These are phyloP conservation scores for Notothenia coriiceps DNA, from an alignment of 2,113 vertebrate genomes.

Conservation along the genomic window DNA sequence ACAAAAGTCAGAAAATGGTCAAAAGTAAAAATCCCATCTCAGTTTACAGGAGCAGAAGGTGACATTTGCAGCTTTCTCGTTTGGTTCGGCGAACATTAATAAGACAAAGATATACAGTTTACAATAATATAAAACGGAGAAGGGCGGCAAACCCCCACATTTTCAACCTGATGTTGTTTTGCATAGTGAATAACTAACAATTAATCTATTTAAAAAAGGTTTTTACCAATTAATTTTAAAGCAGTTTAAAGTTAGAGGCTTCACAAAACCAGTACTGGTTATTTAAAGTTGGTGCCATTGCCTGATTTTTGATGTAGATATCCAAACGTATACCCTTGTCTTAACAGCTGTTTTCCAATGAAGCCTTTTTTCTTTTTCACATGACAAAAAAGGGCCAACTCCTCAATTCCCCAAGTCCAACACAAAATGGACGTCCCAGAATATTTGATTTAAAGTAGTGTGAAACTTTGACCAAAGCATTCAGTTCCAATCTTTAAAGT, in stretches of 20 bases:
- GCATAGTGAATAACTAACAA: not conserved
- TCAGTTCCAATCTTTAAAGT: not conserved
- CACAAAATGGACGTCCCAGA: too few relatives aligned
- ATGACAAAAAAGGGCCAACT: too few relatives aligned
- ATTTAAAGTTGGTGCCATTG: rapidly evolving
- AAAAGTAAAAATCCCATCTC: too few relatives aligned
- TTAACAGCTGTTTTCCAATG: not conserved
- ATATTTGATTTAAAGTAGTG: not conserved
- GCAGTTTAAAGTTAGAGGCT: not conserved
- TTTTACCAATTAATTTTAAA: not conserved
- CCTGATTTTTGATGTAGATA: not conserved
- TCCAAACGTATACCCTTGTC: not conserved
- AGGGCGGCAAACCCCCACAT: not conserved
- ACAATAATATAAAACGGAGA: not conserved
- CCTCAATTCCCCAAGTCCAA: too few relatives aligned
- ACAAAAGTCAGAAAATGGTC: not conserved
- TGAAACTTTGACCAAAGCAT: not conserved
- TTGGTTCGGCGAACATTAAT: not conserved
- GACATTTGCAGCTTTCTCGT: not conserved
- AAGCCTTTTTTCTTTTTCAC: too few relatives aligned
- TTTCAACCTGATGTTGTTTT: not conserved
- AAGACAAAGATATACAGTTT: not conserved
- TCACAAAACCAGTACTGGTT: not conserved
- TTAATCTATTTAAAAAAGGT: not conserved
- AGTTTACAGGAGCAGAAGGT: not conserved